A percentile compares a stretch with the other conserved stretches of the same genome.
These are phyloP conservation scores for Campylomormyrus tamandua DNA, from an alignment of 2,113 vertebrate genomes.

Conservation along the genomic window DNA sequence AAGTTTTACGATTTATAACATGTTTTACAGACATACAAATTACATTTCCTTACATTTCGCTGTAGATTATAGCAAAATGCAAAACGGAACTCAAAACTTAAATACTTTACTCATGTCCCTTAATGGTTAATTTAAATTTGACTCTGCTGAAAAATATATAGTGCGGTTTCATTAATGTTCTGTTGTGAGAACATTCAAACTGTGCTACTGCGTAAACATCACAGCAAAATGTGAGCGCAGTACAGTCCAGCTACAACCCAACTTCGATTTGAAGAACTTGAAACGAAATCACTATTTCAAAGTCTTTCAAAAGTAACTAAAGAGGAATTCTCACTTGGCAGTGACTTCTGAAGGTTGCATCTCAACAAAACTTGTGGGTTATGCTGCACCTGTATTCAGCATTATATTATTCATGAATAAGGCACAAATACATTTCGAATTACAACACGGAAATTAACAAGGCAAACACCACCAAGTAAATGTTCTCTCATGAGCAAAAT, in stretches of 20 bases:
- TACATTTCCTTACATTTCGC: neutral
- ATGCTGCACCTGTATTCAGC: neutral
- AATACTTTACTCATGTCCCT: neutral
- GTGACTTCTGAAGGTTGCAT: neutral
- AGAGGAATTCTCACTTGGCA: neutral
- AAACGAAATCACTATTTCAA: neutral
- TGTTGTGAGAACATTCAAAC: neutral
- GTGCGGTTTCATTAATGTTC: neutral
- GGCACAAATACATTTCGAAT: neutral
- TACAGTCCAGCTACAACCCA: neutral
- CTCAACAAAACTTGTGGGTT: neutral
- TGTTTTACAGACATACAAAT: neutral
- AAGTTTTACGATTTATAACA: neutral
- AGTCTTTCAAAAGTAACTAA: neutral
- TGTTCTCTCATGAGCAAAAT: neutral
- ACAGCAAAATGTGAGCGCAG: neutral
- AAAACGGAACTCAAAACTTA: neutral
- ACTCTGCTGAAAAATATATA: neutral
- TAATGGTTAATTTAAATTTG: neutral
- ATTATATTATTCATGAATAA: neutral
- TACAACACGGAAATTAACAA: neutral
- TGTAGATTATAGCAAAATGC: neutral
- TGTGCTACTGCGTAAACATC: neutral
- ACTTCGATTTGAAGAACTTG: neutral
- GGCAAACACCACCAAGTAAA: neutral